A percentile compares a stretch with the other conserved stretches of the same genome.
Conservation (phyloP, 2,888 invertebrate species). For the Acanthopleura granulata region DNA sequence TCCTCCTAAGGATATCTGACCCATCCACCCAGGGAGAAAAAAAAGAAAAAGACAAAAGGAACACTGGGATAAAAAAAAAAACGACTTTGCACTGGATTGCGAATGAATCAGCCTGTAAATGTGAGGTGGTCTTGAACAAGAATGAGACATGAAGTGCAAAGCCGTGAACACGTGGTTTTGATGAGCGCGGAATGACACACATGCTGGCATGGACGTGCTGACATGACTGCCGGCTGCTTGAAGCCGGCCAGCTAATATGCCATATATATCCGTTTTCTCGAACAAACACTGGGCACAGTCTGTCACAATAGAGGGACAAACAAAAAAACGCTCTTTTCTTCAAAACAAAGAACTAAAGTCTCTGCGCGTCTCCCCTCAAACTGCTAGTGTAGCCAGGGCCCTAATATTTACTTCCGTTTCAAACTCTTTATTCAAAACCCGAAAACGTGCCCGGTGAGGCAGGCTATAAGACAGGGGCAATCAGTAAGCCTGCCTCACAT, state of each 20-base stretch:
- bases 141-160: conserved; percentile 4
- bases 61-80: not conserved
- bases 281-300: not conserved
- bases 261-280: conserved; percentile 7
- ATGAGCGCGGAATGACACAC: not conserved
- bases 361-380: not conserved
- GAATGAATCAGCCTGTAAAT: not conserved
- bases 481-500: no score
- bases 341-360: conserved; percentile 2
- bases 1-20: no score
- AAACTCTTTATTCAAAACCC: not conserved
- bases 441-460: not conserved
- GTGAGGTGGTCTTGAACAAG: not conserved
- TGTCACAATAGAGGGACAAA: conserved; percentile 4
- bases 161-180: conserved; percentile 6
- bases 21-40: no score
- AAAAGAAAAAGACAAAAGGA: not conserved
- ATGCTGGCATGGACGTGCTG: not conserved
- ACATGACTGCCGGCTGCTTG: not conserved
- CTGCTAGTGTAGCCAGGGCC: not conserved
- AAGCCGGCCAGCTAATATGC: not conserved
- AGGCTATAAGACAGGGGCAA: not conserved
- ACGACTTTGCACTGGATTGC: not conserved
- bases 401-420: conserved; percentile 7
- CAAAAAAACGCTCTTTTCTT: not conserved